Conservation (phyloP, 2,797 vertebrate species). For the Natrix natrix region DNA sequence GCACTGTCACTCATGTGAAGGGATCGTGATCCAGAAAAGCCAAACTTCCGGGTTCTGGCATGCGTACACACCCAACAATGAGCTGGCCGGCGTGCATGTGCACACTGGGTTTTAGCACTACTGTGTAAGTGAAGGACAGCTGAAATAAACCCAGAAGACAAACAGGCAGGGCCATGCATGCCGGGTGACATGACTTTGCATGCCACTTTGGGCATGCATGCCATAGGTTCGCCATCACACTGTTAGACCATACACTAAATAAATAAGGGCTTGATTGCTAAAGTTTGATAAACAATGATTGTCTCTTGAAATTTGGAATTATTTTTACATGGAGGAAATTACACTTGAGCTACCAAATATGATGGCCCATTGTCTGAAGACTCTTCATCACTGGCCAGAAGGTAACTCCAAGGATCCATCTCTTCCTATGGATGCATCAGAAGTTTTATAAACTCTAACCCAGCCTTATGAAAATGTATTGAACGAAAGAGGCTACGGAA, state of each 20-base stretch:
- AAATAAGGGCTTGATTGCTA: neutral
- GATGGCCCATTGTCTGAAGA: neutral
- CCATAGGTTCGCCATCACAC: too few relatives aligned
- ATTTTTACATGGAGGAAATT: neutral
- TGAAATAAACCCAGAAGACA: too few relatives aligned
- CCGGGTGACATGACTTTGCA: too few relatives aligned
- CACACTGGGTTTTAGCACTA: too few relatives aligned
- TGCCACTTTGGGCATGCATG: too few relatives aligned
- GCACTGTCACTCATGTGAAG: too few relatives aligned
- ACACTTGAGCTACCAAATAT: neutral
- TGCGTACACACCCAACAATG: too few relatives aligned
- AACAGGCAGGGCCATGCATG: too few relatives aligned
- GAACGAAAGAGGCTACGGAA: conserved; percentile 22
- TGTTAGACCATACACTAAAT: neutral
- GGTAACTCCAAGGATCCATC: conserved; percentile 19
- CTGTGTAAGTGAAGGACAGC: too few relatives aligned
- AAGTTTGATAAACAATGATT: neutral
- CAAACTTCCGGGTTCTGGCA: too few relatives aligned
- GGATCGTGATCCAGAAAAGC: too few relatives aligned
- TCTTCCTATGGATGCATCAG: conserved; percentile 35
- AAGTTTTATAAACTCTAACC: conserved; percentile 39
- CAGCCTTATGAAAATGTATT: conserved; percentile 43
- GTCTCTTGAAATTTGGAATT: neutral
- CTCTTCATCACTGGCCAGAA: neutral
- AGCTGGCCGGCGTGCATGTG: too few relatives aligned